phyloP scores from a whole-genome alignment of 1,140 invertebrate species.

The Drosophila grimshawi region DNA sequence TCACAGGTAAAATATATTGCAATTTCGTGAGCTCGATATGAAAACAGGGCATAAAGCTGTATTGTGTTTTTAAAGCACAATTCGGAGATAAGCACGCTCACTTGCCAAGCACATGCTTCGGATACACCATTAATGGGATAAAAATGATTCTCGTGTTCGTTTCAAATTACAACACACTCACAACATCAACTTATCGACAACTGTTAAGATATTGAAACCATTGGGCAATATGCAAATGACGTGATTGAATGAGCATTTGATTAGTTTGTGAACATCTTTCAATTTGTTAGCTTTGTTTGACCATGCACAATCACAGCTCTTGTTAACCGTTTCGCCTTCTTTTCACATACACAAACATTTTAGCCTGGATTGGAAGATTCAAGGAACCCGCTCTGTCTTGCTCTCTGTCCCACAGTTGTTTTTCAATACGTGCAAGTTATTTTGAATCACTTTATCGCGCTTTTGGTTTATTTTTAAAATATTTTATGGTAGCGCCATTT shows the following conservation, averaged over 20 bases:
- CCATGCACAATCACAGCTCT: no score
- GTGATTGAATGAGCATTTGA: not conserved
- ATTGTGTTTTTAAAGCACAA: no score
- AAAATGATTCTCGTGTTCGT: not conserved
- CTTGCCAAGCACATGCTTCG: not conserved
- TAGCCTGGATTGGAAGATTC: no score
- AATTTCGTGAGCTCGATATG: no score
- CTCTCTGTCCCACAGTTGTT: not conserved
- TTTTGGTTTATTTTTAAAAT: slow-evolving; percentile 26
- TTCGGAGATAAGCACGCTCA: not conserved
- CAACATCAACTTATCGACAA: not conserved
- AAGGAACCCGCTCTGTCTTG: no score
- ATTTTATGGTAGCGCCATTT: slow-evolving; percentile 75
- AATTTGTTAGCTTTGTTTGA: slow-evolving; percentile 7
- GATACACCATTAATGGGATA: not conserved
- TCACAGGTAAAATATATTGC: no score
- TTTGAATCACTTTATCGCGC: slow-evolving; percentile 76
- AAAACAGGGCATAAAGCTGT: no score
- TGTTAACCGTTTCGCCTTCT: no score
- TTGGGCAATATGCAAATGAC: slow-evolving; percentile 6
- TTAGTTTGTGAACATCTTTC: slow-evolving; percentile 4
- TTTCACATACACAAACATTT: no score
- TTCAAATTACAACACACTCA: not conserved
- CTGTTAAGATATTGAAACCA: slow-evolving; percentile 2
- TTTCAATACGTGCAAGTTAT: slow-evolving; percentile 53